Evolutionary conservation across 1,140 invertebrate species (phyloP).

Genomic region (Drosophila paulistorum): DNA sequence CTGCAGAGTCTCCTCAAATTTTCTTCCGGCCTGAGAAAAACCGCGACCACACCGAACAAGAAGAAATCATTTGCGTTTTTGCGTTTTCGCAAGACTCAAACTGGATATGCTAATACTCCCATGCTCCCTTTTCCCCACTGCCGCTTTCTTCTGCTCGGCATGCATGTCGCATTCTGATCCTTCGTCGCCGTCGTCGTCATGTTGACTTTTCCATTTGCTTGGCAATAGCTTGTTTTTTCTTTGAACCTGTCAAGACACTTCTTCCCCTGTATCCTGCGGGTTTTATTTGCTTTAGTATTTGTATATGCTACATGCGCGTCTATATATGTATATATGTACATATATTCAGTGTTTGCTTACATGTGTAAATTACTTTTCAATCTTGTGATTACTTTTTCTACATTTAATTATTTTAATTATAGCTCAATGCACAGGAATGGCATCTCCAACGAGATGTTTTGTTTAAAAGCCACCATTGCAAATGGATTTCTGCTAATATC

Average conservation of each 20-base stretch:
- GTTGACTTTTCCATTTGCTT: constrained; percentile 79
- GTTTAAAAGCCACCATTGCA: too few relatives aligned
- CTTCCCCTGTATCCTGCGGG: constrained; percentile 64
- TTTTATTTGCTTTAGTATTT: constrained; percentile 70
- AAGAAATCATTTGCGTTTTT: constrained; percentile 79
- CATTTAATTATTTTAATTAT: constrained; percentile 82
- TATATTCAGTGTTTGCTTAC: constrained; percentile 71
- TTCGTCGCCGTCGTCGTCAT: constrained; percentile 36
- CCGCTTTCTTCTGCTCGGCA: not conserved
- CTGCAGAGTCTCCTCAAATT: not conserved
- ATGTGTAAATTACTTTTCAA: constrained; percentile 82
- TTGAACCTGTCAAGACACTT: constrained; percentile 48
- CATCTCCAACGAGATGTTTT: not conserved
- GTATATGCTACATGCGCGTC: constrained; percentile 48
- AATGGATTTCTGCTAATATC: too few relatives aligned
- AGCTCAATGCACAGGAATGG: constrained; percentile 49
- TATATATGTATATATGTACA: constrained; percentile 14
- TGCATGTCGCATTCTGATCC: constrained; percentile 36
- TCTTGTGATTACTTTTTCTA: constrained; percentile 79
- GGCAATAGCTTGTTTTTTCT: constrained; percentile 66
- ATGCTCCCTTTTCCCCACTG: not conserved
- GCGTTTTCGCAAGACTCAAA: constrained; percentile 58
- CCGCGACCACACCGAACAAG: constrained; percentile 61
- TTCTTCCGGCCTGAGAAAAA: constrained; percentile 18
- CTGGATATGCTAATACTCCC: constrained; percentile 52